A percentile compares a stretch with the other conserved stretches of the same genome.
Evolutionary conservation across 2,797 vertebrate species (phyloP).

Genomic region (Sitta carolinensis): DNA sequence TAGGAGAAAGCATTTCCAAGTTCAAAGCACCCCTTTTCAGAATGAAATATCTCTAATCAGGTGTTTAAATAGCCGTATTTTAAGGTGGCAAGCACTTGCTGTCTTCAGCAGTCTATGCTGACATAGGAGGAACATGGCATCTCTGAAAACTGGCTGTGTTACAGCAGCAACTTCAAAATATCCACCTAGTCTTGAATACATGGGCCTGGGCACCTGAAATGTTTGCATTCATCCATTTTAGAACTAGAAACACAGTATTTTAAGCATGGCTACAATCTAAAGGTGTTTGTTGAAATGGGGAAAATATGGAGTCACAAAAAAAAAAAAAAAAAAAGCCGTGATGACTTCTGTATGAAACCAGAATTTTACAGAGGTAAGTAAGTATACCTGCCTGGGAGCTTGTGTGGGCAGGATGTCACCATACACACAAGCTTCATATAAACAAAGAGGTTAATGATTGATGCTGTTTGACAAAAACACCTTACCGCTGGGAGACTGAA

Average conservation of each 20-base stretch:
- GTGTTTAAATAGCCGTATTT: background rate
- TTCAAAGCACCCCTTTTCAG: background rate
- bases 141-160: background rate
- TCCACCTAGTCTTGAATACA: background rate
- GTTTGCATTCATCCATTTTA: background rate
- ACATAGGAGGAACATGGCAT: rapidly evolving
- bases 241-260: background rate
- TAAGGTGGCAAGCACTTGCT: background rate
- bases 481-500: background rate
- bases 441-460: background rate
- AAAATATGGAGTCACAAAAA: background rate
- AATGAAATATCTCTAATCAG: background rate
- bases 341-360: background rate
- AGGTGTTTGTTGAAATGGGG: conserved; percentile 10
- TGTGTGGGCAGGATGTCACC: background rate
- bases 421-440: background rate
- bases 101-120: background rate
- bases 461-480: background rate
- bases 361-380: background rate
- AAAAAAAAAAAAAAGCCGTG: no score
- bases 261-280: conserved; percentile 1
- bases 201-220: background rate
- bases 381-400: background rate
- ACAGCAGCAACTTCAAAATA: background rate
- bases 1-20: background rate